A percentile compares a stretch with the other conserved stretches of the same genome.
phyloP scores from a whole-genome alignment of 2,888 invertebrate genomes.

The Apeira syringaria region DNA sequence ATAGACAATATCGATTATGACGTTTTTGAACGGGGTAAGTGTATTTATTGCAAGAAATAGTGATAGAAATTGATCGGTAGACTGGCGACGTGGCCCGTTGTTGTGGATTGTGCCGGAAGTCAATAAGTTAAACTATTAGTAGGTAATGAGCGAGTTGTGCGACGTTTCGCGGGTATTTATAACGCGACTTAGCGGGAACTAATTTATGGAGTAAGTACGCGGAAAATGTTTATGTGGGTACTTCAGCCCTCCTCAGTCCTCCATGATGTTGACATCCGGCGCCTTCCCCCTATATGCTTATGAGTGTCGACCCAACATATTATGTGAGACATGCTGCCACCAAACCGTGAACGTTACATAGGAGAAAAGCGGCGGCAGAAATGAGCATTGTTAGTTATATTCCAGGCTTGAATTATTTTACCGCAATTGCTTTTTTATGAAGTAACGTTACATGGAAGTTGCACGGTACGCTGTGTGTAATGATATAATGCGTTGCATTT shows the following conservation, averaged over 20 bases:
- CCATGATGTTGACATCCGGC: constrained; percentile 74
- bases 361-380: no score
- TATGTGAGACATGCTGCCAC: constrained; percentile 32
- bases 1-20: constrained; percentile 28
- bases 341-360: constrained; percentile 24
- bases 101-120: constrained; percentile 63
- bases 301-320: constrained; percentile 38
- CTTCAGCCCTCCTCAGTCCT: constrained; percentile 58
- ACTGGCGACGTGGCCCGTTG: constrained; percentile 28
- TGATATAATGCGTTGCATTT: no score
- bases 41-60: background rate
- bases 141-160: constrained; percentile 72
- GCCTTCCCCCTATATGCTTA: constrained; percentile 48
- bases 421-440: no score
- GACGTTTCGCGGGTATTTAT: constrained; percentile 77
- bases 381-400: no score
- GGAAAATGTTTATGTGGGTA: constrained; percentile 80
- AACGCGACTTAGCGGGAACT: constrained; percentile 78
- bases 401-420: no score
- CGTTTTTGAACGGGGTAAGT: constrained; percentile 32
- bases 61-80: constrained; percentile 1
- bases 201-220: constrained; percentile 83
- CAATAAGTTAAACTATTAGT: constrained; percentile 77
- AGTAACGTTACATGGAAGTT: no score
- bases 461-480: no score